Evolutionary conservation across 1,140 invertebrate species (phyloP), one percentile per base, ranked within the genome.

Genomic region (Eumeta japonica): DNA sequence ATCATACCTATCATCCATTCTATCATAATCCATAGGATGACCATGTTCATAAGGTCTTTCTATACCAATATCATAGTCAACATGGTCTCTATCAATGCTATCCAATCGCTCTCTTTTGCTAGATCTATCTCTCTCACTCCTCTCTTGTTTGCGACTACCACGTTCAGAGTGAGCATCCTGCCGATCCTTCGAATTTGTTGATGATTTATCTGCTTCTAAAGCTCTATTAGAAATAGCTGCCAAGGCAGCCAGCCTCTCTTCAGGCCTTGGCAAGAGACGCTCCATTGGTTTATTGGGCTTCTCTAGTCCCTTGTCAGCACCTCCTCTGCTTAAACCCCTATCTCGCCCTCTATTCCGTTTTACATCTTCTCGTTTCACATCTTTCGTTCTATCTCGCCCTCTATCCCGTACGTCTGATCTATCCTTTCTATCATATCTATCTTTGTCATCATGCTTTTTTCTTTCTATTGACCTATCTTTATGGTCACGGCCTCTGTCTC

Each of bases 311-410:
- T 76, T 77, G 41, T 76, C 65, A 33, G 49, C 45, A 31, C 53
- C 45, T 35, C 71, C 55, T 28, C 63, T 55, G 34, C 73, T 71
- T 28, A 73, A 46, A 7, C 66, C 71, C 19, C 71, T 52, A 3
- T 70, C 67, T 16, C 68, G 49, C 10, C 73, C 74, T 33, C 72
- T 46, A 29, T 46, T 24, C 48, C 60, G 51, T 36, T 62, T 76
- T 42, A 48, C 55, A 43, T 74, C 65, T 40, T 76, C 74, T 49
- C 72, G 58, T 57, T 78, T 76, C 32, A 37, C 52, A 38, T 76
- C 73, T 51, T 75, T 75, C 43, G 79, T 61, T 39, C 83, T 70
- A 44, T 85, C 83, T 3, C 83, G 65, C 39, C 83, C 83, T 37
- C 83, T 72, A 76, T 17, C 80, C 62, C 0, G 78, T n/a, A n/a